Percentiles rank a stretch among this genome's conserved stretches.
phyloP scores from a whole-genome alignment of 2,113 vertebrate genomes.

The Etheostoma cragini region DNA sequence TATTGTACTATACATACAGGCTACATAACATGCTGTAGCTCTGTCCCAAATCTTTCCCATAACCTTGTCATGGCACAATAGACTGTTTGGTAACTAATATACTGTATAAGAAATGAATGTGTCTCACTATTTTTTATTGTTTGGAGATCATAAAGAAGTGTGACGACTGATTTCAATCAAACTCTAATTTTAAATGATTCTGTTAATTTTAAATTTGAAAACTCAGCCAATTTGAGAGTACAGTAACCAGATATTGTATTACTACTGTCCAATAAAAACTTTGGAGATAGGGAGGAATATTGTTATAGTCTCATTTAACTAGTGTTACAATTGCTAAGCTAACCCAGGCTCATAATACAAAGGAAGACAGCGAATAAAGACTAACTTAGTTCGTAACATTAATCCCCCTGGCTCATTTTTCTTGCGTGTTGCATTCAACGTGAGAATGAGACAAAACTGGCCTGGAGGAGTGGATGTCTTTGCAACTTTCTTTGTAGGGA shows the following conservation, averaged over 20 bases:
- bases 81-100: neutral
- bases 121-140: neutral
- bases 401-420: too few species aligned
- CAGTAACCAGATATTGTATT: neutral
- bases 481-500: too few species aligned
- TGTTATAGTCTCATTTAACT: too few species aligned
- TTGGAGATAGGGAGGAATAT: neutral
- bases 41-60: neutral
- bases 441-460: too few species aligned
- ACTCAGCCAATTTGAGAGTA: neutral
- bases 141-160: too few species aligned
- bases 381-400: too few species aligned
- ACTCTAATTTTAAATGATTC: neutral
- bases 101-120: neutral
- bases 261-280: neutral
- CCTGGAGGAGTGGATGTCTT: too few species aligned
- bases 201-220: conserved; percentile 3
- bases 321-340: too few species aligned
- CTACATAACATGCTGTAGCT: neutral
- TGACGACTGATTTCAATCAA: neutral
- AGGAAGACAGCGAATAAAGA: too few species aligned
- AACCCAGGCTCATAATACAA: too few species aligned
- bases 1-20: neutral
- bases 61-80: neutral
- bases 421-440: too few species aligned